Evolutionary conservation across 1,140 invertebrate species (phyloP), one percentile per base, ranked within the genome.

Genomic region (Bombus fervidus): DNA sequence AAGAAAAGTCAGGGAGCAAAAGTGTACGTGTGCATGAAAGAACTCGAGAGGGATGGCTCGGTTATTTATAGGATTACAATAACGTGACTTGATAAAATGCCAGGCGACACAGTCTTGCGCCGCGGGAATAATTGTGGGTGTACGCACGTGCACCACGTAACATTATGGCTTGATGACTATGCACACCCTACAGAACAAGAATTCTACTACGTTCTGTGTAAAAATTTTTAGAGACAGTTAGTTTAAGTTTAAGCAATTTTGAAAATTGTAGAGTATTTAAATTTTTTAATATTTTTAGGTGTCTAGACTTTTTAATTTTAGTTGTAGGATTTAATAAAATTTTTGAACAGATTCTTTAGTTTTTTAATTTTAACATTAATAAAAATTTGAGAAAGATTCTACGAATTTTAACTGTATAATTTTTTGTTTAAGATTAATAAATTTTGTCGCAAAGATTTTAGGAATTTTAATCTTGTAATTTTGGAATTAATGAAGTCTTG

Each of bases 11-110:
- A n/a, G 53, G 43, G 69, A 73, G 39, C 37, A 82, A 75, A 74
- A 75, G 53, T 41, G 5, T 72, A 81, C 47, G 37, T 13, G 47
- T 13, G 47, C 47, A 6, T 37, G 64, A 57, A 43, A 69, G 41
- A 75, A 22, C n/a, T 64, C 15, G 39, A 34, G 39, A 31, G 41
- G 69, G 72, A 59, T 39, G 37, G 62, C 57, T 37, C n/a, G 80
- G 86, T 91, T 93, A 94, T 94, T 94, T 94, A 93, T 94, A 93
- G 91, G 85, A 86, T 87, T 87, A 92, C 91, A 93, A 93, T 93
- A 93, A 93, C 87, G 90, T 87, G 86, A 92, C 90, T 93, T 92
- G 92, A 93, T 92, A 89, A 90, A 93, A 91, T 88, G 93, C 91
- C 89, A 89, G 85, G 64, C 71, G 68, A 53, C 62, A 86, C 89